Base-by-base conservation (phyloP, 2,888 invertebrate genomes). In the Dicyrtomina minuta region DNA sequence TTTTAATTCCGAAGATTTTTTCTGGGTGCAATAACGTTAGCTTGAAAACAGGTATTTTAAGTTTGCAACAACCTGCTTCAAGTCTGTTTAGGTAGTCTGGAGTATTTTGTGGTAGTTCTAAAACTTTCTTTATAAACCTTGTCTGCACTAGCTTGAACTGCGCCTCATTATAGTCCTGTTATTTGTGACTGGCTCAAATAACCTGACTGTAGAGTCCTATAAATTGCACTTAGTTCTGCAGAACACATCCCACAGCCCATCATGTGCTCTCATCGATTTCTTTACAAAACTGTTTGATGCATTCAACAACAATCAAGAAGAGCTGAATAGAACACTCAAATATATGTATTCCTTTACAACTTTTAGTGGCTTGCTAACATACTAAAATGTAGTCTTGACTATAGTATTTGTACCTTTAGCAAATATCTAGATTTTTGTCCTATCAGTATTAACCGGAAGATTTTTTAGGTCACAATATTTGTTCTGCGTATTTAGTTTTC, bases 381-480 rank as follows among this genome's bases (percentile, higher is more conserved):
- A 60, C 5, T 3, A 4, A 20, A 41, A 20, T 2, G 4, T 39
- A 12, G 17, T 17, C 1, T 33, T 60, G 1, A 46, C n/a, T 20
- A n/a, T 39, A 4, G 12, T 1, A 8, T 17, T 41, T 17, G 20
- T 22, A 22, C 55, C 22, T n/a, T n/a, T 39, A n/a, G 22, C 15
- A 55, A 53, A 53, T 1, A 65, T 8, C 55, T 41, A 55, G 15
- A 55, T 22, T 53, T 65, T 55, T n/a, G 65, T 64, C 41, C 55
- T 65, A 1, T 6, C 1, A 0, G 22, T 1, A 55, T 41, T 65
- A 0, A 55, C 43, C 4, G 2, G 1, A 6, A 65, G n/a, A 8
- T 55, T 22, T 2, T 24, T 44, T 43, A 41, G 15, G 15, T 33
- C 41, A n/a, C 41, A 65, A 15, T 55, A 65, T 20, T 65, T 22